Evolutionary conservation across 1,140 invertebrate genomes (phyloP), one percentile per base, ranked within the genome.

Genomic region (Dendrolimus kikuchii): DNA sequence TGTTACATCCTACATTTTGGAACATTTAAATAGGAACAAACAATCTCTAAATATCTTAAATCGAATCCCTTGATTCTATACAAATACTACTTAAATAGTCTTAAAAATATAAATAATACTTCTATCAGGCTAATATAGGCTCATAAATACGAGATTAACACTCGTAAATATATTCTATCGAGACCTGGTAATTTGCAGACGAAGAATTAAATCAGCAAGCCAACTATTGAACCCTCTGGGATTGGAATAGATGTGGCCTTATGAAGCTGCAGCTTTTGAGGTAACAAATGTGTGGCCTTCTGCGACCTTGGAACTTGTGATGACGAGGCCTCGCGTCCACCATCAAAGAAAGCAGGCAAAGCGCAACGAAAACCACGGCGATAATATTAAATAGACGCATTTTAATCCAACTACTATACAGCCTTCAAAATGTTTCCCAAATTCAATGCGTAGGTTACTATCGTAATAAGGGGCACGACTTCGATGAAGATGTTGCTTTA

Each of bases 251-350:
- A 40, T 69, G 63, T 7, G 62, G 9, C 6, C 58, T 47, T 8
- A 59, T 60, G 49, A 68, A 76, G 55, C 65, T 72, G 65, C 79
- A 82, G 5, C 79, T 57, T 48, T 81, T 81, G 23, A 81, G 64
- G 5, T 78, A 61, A 53, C 78, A 81, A 59, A 72, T 71, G 6
- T 56, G 58, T 9, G 76, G 67, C 5, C 74, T 57, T 55, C 72
- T 81, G 10, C 68, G 62, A 0, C 71, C 56, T 39, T 59, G 61
- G 39, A 46, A 62, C 23, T 49, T 46, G 6, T 43, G 47, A 37
- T 40, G 57, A 9, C 40, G 48, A 7, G 78, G 77, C 0, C 71
- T 63, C 8, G 60, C 70, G 7, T 73, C 64, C 5, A 51, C 55
- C 41, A 53, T 59, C 5, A 51, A 42, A n/a, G 60, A 43, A 50